Base-by-base conservation (phyloP, 2,113 vertebrate genomes). In the Triplophysa rosa region DNA sequence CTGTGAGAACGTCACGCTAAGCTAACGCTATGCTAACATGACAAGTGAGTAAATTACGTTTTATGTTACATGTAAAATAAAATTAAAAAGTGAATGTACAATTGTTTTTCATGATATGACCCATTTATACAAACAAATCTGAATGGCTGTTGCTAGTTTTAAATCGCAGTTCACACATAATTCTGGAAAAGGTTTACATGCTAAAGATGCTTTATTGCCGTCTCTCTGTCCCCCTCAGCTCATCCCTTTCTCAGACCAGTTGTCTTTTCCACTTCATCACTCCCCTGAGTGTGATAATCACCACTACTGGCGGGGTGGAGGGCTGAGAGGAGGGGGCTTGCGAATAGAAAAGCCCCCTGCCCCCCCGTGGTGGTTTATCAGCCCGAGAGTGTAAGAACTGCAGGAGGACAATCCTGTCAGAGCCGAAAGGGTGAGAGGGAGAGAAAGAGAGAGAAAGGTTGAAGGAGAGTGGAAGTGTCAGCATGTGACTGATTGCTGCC, bases 401-500 rank as follows among this genome's bases (percentile, higher is more conserved):
- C 78, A 72, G 78, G 47, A 77, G 45, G 19, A 77, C 74, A 65
- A 65, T 66, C 74, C 62, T 77, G 74, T 77, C 74, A 77, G 74
- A 77, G 74, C 74, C 52, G 59, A 65, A 64, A 72, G 67, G 16
- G 78, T 40, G 67, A 80, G 77, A 69, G 67, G 11, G 21, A 68
- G 67, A 47, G 67, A 45, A 13, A 67, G 65, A 45, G 67, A 65
- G 66, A 37, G 14, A 40, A 33, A 78, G 33, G 37, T 2, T 37
- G 74, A 77, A 65, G 54, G 73, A 77, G 73, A 77, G 86, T 62
- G 52, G 29, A 42, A 81, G 86, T 79, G 80, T 86, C 87, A 80
- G 84, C 6, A 24, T 83, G 88, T 90, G 89, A 92, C 85, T 86
- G 89, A 93, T 90, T 90, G 85, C 87, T 59, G 83, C 82, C 85